phyloP scores from a whole-genome alignment of 2,797 vertebrate species.

The Gouania willdenowi region DNA sequence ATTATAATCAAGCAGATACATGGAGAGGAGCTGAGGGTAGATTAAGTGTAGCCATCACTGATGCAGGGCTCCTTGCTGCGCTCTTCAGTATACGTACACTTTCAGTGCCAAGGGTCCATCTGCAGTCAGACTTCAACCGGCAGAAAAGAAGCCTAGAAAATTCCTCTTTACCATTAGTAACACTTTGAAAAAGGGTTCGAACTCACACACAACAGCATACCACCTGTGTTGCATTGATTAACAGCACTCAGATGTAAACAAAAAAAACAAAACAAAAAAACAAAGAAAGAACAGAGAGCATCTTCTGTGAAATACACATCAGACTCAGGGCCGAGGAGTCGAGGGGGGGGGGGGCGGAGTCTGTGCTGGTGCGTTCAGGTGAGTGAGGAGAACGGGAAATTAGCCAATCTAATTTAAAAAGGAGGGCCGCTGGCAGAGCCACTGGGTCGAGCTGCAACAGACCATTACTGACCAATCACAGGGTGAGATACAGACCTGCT shows the following conservation, averaged over 20 bases:
- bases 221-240: slow-evolving; percentile 83
- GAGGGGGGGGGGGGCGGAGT: too few relatives aligned
- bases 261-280: slow-evolving; percentile 47
- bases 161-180: slow-evolving; percentile 99
- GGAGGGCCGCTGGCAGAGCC: too few relatives aligned
- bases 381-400: too few relatives aligned
- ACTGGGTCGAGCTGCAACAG: too few relatives aligned
- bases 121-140: slow-evolving; percentile 99
- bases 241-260: slow-evolving; percentile 70
- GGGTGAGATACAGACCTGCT: too few relatives aligned
- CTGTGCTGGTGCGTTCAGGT: too few relatives aligned
- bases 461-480: too few relatives aligned
- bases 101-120: slow-evolving; percentile 99
- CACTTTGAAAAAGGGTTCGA: slow-evolving; percentile 99
- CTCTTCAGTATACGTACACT: slow-evolving; percentile 99
- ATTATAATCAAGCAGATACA: slow-evolving; percentile 86
- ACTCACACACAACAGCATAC: slow-evolving; percentile 98
- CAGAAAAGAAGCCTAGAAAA: slow-evolving; percentile 99
- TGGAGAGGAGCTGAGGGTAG: slow-evolving; percentile 71
- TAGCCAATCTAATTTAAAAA: too few relatives aligned
- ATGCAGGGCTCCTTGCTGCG: slow-evolving; percentile 98
- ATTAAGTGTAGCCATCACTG: slow-evolving; percentile 98
- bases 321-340: too few relatives aligned
- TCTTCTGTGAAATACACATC: too few relatives aligned
- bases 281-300: too few relatives aligned